Percentiles rank a stretch among this genome's conserved stretches.
Conservation (phyloP, 2,797 vertebrate species). For the Argentina silus region DNA sequence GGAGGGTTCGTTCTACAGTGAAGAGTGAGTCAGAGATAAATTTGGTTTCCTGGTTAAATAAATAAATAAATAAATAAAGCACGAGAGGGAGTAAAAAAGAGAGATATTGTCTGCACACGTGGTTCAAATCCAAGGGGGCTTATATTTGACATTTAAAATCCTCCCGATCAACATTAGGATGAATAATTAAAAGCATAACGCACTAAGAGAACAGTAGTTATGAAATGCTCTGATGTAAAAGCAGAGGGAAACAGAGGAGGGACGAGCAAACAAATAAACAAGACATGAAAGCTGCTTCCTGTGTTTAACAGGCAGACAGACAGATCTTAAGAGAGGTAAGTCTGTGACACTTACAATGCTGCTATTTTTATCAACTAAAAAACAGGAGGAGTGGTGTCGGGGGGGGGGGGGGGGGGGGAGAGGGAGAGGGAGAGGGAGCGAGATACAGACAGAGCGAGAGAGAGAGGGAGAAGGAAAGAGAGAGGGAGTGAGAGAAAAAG, state of each 20-base stretch:
- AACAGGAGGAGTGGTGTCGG: conserved; percentile 52
- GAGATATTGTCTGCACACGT: not conserved
- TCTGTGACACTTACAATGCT: conserved; percentile 64
- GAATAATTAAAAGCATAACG: conserved; percentile 50
- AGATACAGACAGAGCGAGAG: conserved; percentile 52
- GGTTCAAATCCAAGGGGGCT: conserved; percentile 42
- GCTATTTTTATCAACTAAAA: conserved; percentile 73
- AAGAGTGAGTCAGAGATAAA: not conserved
- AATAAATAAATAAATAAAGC: conserved; percentile 5
- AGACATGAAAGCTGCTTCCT: conserved; percentile 64
- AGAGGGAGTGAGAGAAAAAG: conserved; percentile 37
- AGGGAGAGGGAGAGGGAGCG: conserved; percentile 16
- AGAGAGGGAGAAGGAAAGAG: conserved; percentile 37
- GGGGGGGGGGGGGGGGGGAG: conserved; percentile 8
- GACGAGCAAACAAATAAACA: conserved; percentile 50
- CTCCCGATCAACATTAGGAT: conserved; percentile 16
- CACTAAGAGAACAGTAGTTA: conserved; percentile 14
- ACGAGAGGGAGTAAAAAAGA: not conserved
- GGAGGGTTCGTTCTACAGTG: not conserved
- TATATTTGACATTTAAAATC: conserved; percentile 9
- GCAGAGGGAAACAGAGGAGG: conserved; percentile 6
- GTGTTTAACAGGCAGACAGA: conserved; percentile 50
- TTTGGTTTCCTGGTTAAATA: not conserved
- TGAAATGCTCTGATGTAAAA: conserved; percentile 5
- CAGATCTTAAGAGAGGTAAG: conserved; percentile 47